Conservation (phyloP, 2,113 vertebrate species). For the Tyrannus savana region DNA sequence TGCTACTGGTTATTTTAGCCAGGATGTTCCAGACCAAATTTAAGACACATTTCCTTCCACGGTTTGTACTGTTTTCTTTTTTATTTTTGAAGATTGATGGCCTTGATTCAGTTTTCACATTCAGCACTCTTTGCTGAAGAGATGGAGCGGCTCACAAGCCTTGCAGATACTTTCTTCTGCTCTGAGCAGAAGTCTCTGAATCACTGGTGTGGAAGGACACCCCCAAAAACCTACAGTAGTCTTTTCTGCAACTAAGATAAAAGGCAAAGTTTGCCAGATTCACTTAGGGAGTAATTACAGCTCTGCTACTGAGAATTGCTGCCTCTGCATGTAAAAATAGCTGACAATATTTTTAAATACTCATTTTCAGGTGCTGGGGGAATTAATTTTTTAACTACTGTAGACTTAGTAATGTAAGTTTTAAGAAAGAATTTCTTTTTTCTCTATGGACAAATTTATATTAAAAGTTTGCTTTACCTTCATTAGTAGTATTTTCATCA, state of each 20-base stretch:
- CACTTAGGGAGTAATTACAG: not conserved
- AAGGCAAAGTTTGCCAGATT: not conserved
- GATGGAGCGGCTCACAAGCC: not conserved
- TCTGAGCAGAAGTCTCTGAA: not conserved
- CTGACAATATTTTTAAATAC: slow-evolving; percentile 27
- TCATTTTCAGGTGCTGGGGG: not conserved
- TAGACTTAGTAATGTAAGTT: slow-evolving; percentile 14
- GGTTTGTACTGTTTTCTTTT: slow-evolving; percentile 67
- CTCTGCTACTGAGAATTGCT: not conserved
- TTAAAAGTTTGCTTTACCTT: slow-evolving; percentile 13
- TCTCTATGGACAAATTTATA: not conserved
- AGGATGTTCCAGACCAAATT: slow-evolving; percentile 88
- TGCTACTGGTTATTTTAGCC: slow-evolving; percentile 84
- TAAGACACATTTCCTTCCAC: slow-evolving; percentile 82
- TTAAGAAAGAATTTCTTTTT: not conserved
- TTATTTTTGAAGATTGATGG: not conserved
- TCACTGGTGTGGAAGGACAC: not conserved
- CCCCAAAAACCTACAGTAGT: not conserved
- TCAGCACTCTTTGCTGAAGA: not conserved
- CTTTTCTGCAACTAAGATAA: not conserved
- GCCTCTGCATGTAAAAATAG: slow-evolving; percentile 33
- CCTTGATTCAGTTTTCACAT: not conserved
- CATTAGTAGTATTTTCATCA: not conserved
- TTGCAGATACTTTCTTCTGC: not conserved
- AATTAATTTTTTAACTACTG: slow-evolving; percentile 42